phyloP scores from a whole-genome alignment of 2,797 vertebrate species.

The Yasuhikotakia modesta region DNA sequence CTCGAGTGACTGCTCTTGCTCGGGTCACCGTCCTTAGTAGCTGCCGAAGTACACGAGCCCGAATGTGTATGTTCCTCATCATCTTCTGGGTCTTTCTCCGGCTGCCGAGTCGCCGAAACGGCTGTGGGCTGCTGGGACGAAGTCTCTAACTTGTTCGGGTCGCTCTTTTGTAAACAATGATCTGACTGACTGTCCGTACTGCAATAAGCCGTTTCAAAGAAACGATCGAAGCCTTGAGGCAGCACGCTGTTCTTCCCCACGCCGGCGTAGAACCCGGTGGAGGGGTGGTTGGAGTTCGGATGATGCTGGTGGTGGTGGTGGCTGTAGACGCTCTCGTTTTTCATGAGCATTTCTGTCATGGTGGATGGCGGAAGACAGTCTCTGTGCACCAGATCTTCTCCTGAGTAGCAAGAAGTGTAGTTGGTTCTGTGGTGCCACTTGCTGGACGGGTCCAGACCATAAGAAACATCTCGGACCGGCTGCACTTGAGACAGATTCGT shows the following conservation, averaged over 20 bases:
- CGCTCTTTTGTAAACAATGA: constrained; percentile 88
- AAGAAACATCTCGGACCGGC: constrained; percentile 94
- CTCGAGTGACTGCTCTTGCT: constrained; percentile 92
- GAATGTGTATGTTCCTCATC: constrained; percentile 91
- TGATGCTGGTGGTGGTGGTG: constrained; percentile 75
- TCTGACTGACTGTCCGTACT: constrained; percentile 85
- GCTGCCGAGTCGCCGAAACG: constrained; percentile 81
- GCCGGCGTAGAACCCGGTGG: constrained; percentile 88
- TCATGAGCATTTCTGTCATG: constrained; percentile 98
- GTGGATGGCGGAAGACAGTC: constrained; percentile 95
- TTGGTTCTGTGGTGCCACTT: constrained; percentile 96
- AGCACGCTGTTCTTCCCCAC: constrained; percentile 92
- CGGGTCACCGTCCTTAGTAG: constrained; percentile 85
- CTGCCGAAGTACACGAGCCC: constrained; percentile 87
- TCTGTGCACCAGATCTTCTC: constrained; percentile 96
- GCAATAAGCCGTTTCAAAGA: constrained; percentile 95
- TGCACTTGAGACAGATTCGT: constrained; percentile 92
- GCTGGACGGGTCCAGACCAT: constrained; percentile 90
- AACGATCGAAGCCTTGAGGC: constrained; percentile 95
- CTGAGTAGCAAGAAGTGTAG: constrained; percentile 94
- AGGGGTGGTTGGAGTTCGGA: constrained; percentile 79
- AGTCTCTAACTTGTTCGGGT: constrained; percentile 85
- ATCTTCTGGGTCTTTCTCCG: constrained; percentile 84
- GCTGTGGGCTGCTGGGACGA: constrained; percentile 80
- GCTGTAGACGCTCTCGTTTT: constrained; percentile 92